A percentile compares a stretch with the other conserved stretches of the same genome.
Conservation (phyloP, 2,888 invertebrate species). For the Parnassius apollo region DNA sequence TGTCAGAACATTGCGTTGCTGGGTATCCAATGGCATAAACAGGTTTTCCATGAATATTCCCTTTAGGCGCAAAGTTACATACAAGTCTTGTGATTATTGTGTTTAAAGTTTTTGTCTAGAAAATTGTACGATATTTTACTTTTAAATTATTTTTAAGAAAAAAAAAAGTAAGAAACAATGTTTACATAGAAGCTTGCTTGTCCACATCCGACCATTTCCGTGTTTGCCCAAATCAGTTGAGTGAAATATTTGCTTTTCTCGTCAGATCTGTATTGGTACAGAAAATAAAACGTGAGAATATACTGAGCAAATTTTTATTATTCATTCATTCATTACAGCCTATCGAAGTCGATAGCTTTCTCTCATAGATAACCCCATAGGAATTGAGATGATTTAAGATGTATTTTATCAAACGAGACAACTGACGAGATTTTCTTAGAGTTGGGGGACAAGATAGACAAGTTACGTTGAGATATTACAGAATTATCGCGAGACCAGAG, state of each 20-base stretch:
- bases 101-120: constrained; percentile 32
- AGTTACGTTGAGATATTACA: no score
- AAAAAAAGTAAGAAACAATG: constrained; percentile 14
- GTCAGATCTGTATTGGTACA: constrained; percentile 12
- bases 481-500: no score
- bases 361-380: no score
- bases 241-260: constrained; percentile 54
- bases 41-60: constrained; percentile 58
- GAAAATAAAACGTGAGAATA: not conserved
- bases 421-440: no score
- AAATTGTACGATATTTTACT: constrained; percentile 14
- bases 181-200: constrained; percentile 65
- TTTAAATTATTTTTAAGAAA: not conserved
- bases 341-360: no score
- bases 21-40: constrained; percentile 62
- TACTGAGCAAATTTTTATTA: no score
- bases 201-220: constrained; percentile 64
- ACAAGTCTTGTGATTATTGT: constrained; percentile 57
- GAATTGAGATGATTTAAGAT: no score
- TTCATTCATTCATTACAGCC: no score
- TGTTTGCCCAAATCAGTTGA: constrained; percentile 71
- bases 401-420: no score
- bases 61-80: constrained; percentile 68
- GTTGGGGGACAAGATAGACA: no score
- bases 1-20: constrained; percentile 56